Evolutionary conservation across 2,797 vertebrate genomes (phyloP).

Genomic region (Syngnathus acus): DNA sequence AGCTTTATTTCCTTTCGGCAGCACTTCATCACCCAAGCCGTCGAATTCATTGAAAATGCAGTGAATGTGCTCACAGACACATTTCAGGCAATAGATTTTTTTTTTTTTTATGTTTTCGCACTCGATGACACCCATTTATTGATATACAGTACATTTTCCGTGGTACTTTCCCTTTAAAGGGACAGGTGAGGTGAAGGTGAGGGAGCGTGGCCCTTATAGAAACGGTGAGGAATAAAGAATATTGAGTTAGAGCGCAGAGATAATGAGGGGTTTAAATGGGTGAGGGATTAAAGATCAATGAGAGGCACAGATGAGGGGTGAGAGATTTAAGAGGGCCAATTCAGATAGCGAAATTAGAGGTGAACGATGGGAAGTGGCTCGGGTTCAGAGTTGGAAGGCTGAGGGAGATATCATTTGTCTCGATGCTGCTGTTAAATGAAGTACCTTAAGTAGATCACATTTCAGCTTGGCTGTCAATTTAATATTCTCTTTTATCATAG

Average conservation of each 20-base stretch:
- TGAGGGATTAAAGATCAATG: conserved; percentile 50
- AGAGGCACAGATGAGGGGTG: conserved; percentile 28
- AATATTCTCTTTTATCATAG: background rate
- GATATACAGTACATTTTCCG: background rate
- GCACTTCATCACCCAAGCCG: too few species aligned
- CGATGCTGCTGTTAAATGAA: conserved; percentile 9
- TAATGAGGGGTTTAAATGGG: conserved; percentile 42
- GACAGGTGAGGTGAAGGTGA: conserved; percentile 8
- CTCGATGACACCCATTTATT: background rate
- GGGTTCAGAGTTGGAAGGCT: conserved; percentile 36
- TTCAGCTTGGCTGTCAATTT: background rate
- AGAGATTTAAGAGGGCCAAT: conserved; percentile 37
- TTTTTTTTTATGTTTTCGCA: background rate
- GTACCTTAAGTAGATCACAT: background rate
- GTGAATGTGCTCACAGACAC: background rate
- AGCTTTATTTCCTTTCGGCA: too few species aligned
- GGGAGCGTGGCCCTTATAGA: conserved; percentile 6
- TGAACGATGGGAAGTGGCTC: conserved; percentile 24
- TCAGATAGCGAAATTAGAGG: conserved; percentile 53
- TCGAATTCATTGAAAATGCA: background rate
- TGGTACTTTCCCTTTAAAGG: conserved; percentile 2
- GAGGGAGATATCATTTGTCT: conserved; percentile 20
- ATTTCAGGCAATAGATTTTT: background rate
- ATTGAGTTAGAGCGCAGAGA: conserved; percentile 41
- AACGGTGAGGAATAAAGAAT: conserved; percentile 29